Evolutionary conservation across 2,113 vertebrate genomes (phyloP).

Genomic region (Paradoxurus hermaphroditus): DNA sequence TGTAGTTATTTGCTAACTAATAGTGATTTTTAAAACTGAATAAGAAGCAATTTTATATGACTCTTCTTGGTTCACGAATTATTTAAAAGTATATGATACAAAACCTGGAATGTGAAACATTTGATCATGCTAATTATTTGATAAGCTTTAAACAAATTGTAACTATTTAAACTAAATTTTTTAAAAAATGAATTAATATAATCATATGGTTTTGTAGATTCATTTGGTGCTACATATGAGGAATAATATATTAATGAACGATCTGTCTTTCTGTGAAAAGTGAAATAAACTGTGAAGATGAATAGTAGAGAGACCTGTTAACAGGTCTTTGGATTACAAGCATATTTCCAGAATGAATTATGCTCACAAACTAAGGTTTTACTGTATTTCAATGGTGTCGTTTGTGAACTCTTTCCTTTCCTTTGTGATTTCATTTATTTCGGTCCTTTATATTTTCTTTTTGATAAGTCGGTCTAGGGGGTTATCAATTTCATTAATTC

Average conservation of each 20-base stretch:
- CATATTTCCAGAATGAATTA: too few relatives aligned
- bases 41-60: neutral
- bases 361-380: too few relatives aligned
- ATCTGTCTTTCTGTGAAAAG: neutral
- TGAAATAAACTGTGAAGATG: slow-evolving; percentile 1
- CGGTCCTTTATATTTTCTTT: too few relatives aligned
- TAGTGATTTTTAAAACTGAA: neutral
- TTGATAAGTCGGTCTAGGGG: too few relatives aligned
- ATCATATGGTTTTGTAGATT: neutral
- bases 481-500: too few relatives aligned
- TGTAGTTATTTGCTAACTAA: neutral
- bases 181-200: neutral
- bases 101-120: neutral
- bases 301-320: neutral
- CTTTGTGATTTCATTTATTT: too few relatives aligned
- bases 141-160: neutral
- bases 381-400: too few relatives aligned
- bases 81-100: neutral
- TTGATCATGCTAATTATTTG: neutral
- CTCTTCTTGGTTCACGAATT: neutral
- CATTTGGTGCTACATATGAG: neutral
- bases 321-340: too few relatives aligned
- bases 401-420: too few relatives aligned
- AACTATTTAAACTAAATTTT: neutral
- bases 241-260: neutral